Percentiles rank a stretch among this genome's conserved stretches.
These are phyloP conservation scores for Heteronetta atricapilla DNA, from an alignment of 2,113 vertebrate species.

Conservation along the genomic window DNA sequence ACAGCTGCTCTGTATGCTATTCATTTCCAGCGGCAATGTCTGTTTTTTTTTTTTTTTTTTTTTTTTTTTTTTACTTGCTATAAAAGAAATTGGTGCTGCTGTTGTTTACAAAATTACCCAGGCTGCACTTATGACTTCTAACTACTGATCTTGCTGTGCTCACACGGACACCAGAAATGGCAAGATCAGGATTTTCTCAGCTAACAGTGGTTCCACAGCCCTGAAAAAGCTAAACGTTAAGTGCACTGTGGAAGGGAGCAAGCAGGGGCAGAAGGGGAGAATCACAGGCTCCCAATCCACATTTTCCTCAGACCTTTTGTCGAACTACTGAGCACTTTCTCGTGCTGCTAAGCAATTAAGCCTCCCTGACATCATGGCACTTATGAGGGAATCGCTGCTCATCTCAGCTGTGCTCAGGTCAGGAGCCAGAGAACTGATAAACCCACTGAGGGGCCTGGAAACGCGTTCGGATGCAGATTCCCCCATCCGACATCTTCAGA, in stretches of 20 bases:
- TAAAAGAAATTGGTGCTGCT: slow-evolving; percentile 46
- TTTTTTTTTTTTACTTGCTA: neutral
- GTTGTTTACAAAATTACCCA: slow-evolving; percentile 42
- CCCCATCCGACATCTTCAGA: neutral
- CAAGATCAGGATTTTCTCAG: neutral
- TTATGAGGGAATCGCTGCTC: slow-evolving; percentile 40
- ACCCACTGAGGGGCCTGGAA: slow-evolving; percentile 13
- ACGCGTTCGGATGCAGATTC: accelerated
- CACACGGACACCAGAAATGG: neutral
- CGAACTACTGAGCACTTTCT: slow-evolving; percentile 41
- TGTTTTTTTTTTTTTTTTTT: neutral
- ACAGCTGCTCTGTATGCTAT: slow-evolving; percentile 58
- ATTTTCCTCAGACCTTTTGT: slow-evolving; percentile 17
- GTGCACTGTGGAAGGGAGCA: neutral
- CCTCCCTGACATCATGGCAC: neutral
- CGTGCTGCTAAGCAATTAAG: neutral
- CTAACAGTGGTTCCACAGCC: neutral
- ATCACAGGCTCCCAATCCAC: neutral
- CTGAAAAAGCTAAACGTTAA: neutral
- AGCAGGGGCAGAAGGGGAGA: neutral
- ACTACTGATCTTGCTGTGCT: slow-evolving; percentile 41
- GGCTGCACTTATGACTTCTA: neutral
- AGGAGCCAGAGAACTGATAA: slow-evolving; percentile 49
- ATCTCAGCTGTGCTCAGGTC: neutral
- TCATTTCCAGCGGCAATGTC: slow-evolving; percentile 45